Percentiles rank a stretch among this genome's conserved stretches.
Evolutionary conservation across 2,888 invertebrate genomes (phyloP).

Genomic region (Asteroscopus sphinx): DNA sequence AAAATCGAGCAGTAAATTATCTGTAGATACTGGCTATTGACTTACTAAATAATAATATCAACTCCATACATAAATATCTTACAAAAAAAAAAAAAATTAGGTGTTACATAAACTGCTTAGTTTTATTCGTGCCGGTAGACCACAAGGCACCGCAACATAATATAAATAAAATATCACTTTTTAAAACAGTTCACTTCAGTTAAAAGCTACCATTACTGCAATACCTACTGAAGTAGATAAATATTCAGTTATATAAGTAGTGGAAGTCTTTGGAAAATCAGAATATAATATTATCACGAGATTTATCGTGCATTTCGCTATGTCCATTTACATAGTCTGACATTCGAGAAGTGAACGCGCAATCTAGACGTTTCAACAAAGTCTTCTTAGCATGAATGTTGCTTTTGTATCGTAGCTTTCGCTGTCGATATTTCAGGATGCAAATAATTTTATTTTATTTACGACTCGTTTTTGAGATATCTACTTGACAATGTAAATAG

Average conservation of each 20-base stretch:
- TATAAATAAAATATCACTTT: conserved; percentile 15
- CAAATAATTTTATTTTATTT: too few species aligned
- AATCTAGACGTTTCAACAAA: conserved; percentile 30
- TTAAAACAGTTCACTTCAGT: conserved; percentile 18
- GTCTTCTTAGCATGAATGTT: conserved; percentile 34
- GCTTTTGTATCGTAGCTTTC: conserved; percentile 9
- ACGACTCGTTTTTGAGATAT: too few species aligned
- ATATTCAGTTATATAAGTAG: conserved; percentile 35
- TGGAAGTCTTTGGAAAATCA: conserved; percentile 40
- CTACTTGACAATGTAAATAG: too few species aligned
- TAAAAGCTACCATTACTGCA: conserved; percentile 12
- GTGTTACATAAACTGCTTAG: not conserved
- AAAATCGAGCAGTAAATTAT: too few species aligned
- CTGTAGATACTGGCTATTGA: too few species aligned
- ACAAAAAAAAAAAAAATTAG: not conserved
- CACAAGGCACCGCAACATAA: conserved; percentile 3
- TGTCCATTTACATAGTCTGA: conserved; percentile 56
- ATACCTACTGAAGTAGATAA: conserved; percentile 24
- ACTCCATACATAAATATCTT: too few species aligned
- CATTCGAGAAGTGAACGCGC: conserved; percentile 43
- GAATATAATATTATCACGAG: conserved; percentile 42
- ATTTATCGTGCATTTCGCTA: conserved; percentile 46
- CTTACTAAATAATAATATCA: too few species aligned
- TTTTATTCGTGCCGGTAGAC: conserved; percentile 7
- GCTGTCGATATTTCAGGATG: conserved; percentile 2